phyloP scores from a whole-genome alignment of 2,797 vertebrate species.

The Eulemur rubriventer region DNA sequence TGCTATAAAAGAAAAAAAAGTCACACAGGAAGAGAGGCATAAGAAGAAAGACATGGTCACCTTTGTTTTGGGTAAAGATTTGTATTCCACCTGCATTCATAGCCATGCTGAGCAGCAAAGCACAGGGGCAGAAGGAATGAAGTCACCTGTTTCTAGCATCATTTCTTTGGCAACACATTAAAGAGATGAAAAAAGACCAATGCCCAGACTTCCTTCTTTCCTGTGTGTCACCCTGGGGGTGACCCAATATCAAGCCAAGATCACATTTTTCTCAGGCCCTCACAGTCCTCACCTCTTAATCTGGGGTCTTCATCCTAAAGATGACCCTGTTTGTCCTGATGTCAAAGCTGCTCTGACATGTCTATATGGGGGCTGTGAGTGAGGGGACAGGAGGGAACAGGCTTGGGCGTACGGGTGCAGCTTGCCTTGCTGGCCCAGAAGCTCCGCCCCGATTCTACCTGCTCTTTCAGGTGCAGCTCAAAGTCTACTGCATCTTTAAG shows the following conservation, averaged over 20 bases:
- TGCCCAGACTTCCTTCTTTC: background rate
- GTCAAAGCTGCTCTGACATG: background rate
- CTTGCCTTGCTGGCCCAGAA: background rate
- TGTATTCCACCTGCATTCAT: background rate
- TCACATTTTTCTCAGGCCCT: background rate
- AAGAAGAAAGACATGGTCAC: background rate
- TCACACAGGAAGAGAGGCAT: no score
- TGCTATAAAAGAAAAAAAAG: background rate
- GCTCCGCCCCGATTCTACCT: background rate
- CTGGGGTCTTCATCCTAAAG: background rate
- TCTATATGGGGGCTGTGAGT: background rate
- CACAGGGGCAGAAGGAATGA: background rate
- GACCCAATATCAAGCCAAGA: background rate
- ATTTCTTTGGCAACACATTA: background rate
- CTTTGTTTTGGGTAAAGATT: background rate
- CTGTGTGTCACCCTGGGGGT: background rate
- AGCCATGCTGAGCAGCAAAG: background rate
- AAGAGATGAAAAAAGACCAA: background rate
- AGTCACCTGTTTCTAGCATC: background rate
- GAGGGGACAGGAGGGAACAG: background rate
- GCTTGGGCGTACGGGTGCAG: fast-evolving
- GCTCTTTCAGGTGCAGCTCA: background rate
- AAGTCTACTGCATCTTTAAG: background rate
- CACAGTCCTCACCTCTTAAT: background rate
- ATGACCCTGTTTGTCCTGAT: no score